Percentiles rank a stretch among this genome's conserved stretches.
Evolutionary conservation across 2,888 invertebrate genomes (phyloP).

Genomic region (Hyposoter didymator): DNA sequence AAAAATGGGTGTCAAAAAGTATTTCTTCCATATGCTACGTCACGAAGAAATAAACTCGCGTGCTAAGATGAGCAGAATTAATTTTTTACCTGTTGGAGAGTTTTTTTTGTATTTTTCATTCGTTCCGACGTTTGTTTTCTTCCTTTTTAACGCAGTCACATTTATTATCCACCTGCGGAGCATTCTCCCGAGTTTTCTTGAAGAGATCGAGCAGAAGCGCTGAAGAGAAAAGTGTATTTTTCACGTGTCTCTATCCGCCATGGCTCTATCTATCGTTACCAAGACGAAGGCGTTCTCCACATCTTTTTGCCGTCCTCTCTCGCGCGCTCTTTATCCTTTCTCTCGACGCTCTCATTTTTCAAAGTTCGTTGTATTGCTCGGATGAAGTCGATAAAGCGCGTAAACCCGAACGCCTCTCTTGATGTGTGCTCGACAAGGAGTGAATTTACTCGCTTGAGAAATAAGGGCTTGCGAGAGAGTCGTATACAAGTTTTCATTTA

Average conservation of each 20-base stretch:
- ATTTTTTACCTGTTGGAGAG: background rate
- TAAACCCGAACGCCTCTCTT: constrained; percentile 27
- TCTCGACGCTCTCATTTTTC: constrained; percentile 8
- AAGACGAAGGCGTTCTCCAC: constrained; percentile 35
- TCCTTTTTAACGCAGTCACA: constrained; percentile 3
- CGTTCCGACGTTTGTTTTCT: background rate
- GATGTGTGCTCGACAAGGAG: constrained; percentile 49
- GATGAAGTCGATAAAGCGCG: constrained; percentile 53
- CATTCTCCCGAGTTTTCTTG: background rate
- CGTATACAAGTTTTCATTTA: constrained; percentile 23
- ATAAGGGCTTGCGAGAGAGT: constrained; percentile 20
- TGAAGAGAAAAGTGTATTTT: constrained; percentile 48
- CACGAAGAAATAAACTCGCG: background rate
- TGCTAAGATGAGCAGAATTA: background rate
- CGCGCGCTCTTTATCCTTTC: background rate
- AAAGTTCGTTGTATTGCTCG: constrained; percentile 21
- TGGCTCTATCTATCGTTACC: constrained; percentile 35
- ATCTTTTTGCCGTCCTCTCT: constrained; percentile 10
- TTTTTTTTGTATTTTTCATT: background rate
- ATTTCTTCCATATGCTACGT: background rate
- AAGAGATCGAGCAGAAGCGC: background rate
- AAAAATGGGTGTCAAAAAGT: background rate
- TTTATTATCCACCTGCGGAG: constrained; percentile 3
- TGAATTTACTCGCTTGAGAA: constrained; percentile 39
- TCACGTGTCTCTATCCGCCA: constrained; percentile 46